These are phyloP conservation scores for Pseudococcus jackbeardsleyi DNA, from an alignment of 2,888 invertebrate genomes.

Conservation along the genomic window DNA sequence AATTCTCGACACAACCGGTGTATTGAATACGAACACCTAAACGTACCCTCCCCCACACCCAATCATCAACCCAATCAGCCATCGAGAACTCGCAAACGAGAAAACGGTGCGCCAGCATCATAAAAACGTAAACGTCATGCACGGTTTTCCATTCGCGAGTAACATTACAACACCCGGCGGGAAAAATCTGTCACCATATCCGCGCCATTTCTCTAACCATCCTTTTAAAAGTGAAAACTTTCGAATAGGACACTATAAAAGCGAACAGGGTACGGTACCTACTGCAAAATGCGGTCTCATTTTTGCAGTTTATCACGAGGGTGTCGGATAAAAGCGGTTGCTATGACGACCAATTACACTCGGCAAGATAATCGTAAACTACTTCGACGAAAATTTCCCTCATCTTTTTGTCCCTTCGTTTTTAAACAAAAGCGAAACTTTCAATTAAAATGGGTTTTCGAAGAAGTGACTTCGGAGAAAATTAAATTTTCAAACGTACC, in stretches of 20 bases:
- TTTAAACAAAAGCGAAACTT: slow-evolving; percentile 55
- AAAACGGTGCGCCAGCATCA: not conserved
- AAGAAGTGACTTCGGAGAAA: slow-evolving; percentile 45
- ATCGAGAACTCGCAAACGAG: not conserved
- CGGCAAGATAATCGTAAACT: slow-evolving; percentile 53
- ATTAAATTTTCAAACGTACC: slow-evolving; percentile 57
- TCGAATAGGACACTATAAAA: slow-evolving; percentile 40
- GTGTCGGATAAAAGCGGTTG: slow-evolving; percentile 59
- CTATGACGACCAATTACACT: slow-evolving; percentile 59
- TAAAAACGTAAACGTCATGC: not conserved
- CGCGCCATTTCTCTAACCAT: slow-evolving; percentile 39
- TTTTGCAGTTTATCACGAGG: slow-evolving; percentile 58
- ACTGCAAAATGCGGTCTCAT: slow-evolving; percentile 47
- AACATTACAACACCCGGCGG: slow-evolving; percentile 7
- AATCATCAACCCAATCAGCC: not conserved
- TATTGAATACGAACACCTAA: slow-evolving; percentile 5
- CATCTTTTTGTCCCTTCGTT: slow-evolving; percentile 46
- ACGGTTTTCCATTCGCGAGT: not conserved
- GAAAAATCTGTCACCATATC: slow-evolving; percentile 40
- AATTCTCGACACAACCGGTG: not conserved
- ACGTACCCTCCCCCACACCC: not conserved
- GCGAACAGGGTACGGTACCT: slow-evolving; percentile 4
- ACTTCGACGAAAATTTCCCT: slow-evolving; percentile 36
- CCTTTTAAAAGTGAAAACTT: slow-evolving; percentile 35
- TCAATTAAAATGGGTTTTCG: slow-evolving; percentile 54